Conservation (phyloP, 2,113 vertebrate genomes). For the Siniperca knerii region DNA sequence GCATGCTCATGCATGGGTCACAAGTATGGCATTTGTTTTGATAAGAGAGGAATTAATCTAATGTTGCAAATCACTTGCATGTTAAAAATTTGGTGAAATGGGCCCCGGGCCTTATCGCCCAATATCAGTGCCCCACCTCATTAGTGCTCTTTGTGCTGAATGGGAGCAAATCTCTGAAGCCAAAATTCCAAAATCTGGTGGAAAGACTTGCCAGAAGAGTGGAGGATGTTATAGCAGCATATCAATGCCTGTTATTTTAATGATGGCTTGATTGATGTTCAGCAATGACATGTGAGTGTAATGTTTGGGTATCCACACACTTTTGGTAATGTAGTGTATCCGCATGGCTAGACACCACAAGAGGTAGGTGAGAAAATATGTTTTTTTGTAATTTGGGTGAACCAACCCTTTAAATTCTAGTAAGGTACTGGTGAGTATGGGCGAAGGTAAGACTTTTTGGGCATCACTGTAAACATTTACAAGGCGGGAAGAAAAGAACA, state of each 20-base stretch:
- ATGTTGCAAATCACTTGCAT: slow-evolving; percentile 3
- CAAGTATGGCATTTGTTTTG: background rate
- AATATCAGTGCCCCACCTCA: background rate
- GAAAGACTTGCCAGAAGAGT: background rate
- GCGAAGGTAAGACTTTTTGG: background rate
- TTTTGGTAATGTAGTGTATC: background rate
- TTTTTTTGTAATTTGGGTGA: background rate
- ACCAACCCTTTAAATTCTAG: background rate
- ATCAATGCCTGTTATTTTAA: no score
- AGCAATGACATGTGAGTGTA: no score
- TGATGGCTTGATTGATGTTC: no score
- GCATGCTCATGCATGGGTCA: no score
- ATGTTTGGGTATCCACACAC: background rate
- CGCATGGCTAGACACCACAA: background rate
- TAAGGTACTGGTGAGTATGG: background rate
- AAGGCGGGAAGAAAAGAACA: background rate
- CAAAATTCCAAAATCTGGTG: background rate
- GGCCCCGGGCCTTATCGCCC: background rate
- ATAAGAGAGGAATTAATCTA: background rate
- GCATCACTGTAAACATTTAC: background rate
- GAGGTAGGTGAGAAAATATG: background rate
- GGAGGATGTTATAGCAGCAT: no score
- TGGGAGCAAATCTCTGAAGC: background rate
- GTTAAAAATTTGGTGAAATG: background rate
- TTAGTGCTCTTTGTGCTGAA: background rate